Base-by-base conservation (phyloP, 2,797 vertebrate species). In the Gambelia wislizenii region DNA sequence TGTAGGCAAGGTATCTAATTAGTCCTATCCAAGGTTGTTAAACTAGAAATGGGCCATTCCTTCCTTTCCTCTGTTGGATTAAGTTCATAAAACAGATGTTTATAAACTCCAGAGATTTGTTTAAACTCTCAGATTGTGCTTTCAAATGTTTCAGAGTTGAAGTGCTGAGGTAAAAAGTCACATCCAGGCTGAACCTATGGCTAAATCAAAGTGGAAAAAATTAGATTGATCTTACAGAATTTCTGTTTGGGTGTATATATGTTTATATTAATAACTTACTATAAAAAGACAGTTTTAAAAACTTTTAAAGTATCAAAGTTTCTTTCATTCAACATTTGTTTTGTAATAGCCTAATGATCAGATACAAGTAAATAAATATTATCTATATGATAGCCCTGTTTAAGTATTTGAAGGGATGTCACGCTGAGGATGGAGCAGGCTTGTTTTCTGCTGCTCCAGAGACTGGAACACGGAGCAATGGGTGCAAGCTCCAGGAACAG, bases 31-130 rank as follows among this genome's bases (percentile, higher is more conserved):
- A 47, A 61, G 52, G 25, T 59, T 85, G 25, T 39, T 78, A 54
- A 90, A 47, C 5, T 49, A 83, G 89, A 27, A 47, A 39, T 36
- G 4, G 80, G 3, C 33, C 9, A 67, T 54, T 56, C 47, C 18
- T 83, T 36, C 25, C 67, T 44, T 77, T n/a, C 87, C 16, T 30
- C 75, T 16, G n/a, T 14, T 39, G 12, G 84, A 92, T 85, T 69
- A 83, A 85, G 76, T 25, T 5, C 47, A 52, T 72, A 69, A 25
- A 72, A 59, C 52, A n/a, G 70, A 78, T 72, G 52, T 72, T 85
- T 84, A 90, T 86, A 70, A 93, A 92, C 87, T 89, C 59, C 90
- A 89, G 64, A 80, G 52, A 69, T 87, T 85, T 69, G 3, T 0
- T 72, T 70, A 61, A 91, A 87, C 22, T 86, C 49, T 59, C 22